These are phyloP conservation scores for Micrastur ruficollis DNA, from an alignment of 2,797 vertebrate species.

Conservation along the genomic window DNA sequence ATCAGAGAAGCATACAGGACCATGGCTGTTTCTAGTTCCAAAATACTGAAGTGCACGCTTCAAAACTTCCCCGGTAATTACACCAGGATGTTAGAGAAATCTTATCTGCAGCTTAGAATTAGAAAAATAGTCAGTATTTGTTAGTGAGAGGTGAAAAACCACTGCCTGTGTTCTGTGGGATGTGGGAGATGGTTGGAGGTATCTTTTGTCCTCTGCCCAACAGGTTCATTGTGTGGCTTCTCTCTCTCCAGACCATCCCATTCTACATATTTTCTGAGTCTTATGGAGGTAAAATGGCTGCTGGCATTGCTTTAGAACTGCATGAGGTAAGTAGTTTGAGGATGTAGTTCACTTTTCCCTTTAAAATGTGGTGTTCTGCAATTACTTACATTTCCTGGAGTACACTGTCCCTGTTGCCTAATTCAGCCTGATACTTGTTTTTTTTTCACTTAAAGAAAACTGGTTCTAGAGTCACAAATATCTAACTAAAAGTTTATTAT, in stretches of 20 bases:
- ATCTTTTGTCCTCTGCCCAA: neutral
- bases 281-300: constrained; percentile 96
- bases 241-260: constrained; percentile 78
- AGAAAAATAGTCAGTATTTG: neutral
- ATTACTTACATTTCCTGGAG: neutral
- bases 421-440: neutral
- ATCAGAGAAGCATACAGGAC: neutral
- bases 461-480: neutral
- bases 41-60: neutral
- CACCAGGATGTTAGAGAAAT: neutral
- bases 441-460: neutral
- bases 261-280: constrained; percentile 98
- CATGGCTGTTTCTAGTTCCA: neutral
- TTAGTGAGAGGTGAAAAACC: neutral
- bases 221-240: neutral
- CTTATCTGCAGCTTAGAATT: neutral
- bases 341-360: neutral
- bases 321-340: constrained; percentile 76
- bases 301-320: constrained; percentile 85
- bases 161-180: neutral
- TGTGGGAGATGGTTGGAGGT: neutral
- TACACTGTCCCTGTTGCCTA: neutral
- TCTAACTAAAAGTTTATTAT: neutral
- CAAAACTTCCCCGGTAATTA: neutral
- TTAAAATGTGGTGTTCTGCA: neutral